These are phyloP conservation scores for Amphiduros pacificus DNA, from an alignment of 2,888 invertebrate species.

Conservation along the genomic window DNA sequence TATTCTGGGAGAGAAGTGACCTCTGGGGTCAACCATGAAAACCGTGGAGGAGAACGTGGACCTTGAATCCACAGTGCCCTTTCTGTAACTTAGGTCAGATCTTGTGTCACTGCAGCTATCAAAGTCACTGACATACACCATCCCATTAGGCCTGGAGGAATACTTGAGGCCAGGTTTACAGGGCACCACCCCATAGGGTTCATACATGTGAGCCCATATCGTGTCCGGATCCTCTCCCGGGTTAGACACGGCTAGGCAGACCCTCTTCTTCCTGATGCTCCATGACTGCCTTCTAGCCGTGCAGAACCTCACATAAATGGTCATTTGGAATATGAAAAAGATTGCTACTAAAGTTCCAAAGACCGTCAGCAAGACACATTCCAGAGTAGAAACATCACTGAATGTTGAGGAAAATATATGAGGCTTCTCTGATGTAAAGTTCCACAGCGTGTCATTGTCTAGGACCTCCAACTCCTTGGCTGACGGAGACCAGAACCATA, in stretches of 20 bases:
- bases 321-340: slow-evolving; percentile 5
- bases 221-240: background rate
- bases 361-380: slow-evolving; percentile 8
- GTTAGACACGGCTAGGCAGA: background rate
- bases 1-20: background rate
- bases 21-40: background rate
- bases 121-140: background rate
- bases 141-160: background rate
- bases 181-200: background rate
- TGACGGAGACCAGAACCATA: too few relatives aligned
- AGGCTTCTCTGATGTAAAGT: too few relatives aligned
- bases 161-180: slow-evolving; percentile 4
- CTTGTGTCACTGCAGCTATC: background rate
- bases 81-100: background rate
- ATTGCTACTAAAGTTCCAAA: slow-evolving; percentile 9
- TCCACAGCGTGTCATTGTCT: too few relatives aligned
- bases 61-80: background rate
- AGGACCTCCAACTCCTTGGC: too few relatives aligned
- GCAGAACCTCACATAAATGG: slow-evolving; percentile 7
- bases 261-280: background rate
- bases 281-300: slow-evolving; percentile 5
- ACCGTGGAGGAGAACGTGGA: background rate
- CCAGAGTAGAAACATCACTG: too few relatives aligned
- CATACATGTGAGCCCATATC: slow-evolving; percentile 9
- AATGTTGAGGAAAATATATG: too few relatives aligned